Evolutionary conservation across 2,888 invertebrate genomes (phyloP), one percentile per base, ranked within the genome.

Genomic region (Ectropis crepuscularia): DNA sequence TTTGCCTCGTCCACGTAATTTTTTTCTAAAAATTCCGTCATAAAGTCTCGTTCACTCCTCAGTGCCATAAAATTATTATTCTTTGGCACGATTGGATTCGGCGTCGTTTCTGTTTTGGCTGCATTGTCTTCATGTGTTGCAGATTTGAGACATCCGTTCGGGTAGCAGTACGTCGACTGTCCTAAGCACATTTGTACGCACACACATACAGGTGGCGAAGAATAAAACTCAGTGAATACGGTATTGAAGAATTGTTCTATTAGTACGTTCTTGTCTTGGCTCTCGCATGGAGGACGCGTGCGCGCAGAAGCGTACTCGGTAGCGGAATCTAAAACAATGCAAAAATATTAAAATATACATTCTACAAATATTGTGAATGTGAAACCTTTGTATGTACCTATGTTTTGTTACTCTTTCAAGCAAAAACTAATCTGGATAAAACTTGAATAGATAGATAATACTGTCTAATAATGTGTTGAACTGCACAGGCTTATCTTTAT

Each of bases 161-260:
- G 91, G 57, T 90, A 90, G 67, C 91, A 91, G 68, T 90, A 91
- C 0, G 88, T 88, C 0, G 89, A 79, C 61, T 87, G 87, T 0
- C 82, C 78, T 0, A 67, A 59, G 45, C 91, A 90, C 86, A 90
- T 89, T 70, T 89, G 87, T 0, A 90, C 88, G 61, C 91, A 91
- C 0, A 88, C 83, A 43, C 91, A 91, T 0, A 82, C 74, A 0
- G 91, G 90, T 2, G 86, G 86, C 0, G 74, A 76, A 9, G 68
- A 77, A 6, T 86, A 85, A 57, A 90, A 90, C 61, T 91, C 90
- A 1, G 81, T 76, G 70, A 91, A 90, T 50, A 90, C 83, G 0
- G 87, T 70, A 53, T 87, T 87, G 70, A 91, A 91, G 68, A 91
- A 91, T 55, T 86, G 82, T 61, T 91, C 90, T 0, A 89, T 82